Base-by-base conservation (phyloP, 2,797 vertebrate species). In the Rhinophrynus dorsalis region DNA sequence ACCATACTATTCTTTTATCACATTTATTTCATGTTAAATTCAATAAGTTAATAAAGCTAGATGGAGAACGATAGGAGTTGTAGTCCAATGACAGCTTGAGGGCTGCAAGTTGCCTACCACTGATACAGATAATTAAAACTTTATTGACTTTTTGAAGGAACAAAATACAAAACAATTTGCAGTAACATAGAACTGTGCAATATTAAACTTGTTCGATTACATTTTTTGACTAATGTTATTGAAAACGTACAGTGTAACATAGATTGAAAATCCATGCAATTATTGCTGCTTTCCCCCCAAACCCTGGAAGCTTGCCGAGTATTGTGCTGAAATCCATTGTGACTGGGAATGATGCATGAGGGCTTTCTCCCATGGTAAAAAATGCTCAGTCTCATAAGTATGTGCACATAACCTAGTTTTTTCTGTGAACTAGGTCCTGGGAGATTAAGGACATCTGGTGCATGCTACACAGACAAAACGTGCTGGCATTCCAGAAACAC, bases 401-500 rank as follows among this genome's bases (percentile, higher is more conserved):
- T 71, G 68, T 63, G 60, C 56, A 75, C 60, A 24, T 66, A 76
- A 76, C 57, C 74, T 70, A 78, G 72, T 80, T 76, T 68, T 68
- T 52, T 79, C 74, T 71, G 47, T 62, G 73, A 74, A 72, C 47
- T 68, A 61, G 61, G 54, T 76, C 77, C 69, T 63, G 62, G 54
- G 77, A 80, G 80, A 80, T 74, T 78, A 70, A 76, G 75, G 77
- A 77, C 75, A 78, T 78, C 72, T 80, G 72, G 74, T 2, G 21
- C n/a, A 44, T 50, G 69, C 63, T 55, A 48, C 65, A 66, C 72
- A 68, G 54, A 65, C 73, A 1, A 32, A 48, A 64, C 58, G 66
- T 29, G 27, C 61, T 48, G 4, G 5, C 8, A 9, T 56, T 67
- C 42, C 56, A 47, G 64, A 75, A 68, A 37, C 27, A 65, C 71